Percentiles rank a stretch among this genome's conserved stretches.
phyloP scores from a whole-genome alignment of 2,888 invertebrate species.

The Flexamia atlantica region DNA sequence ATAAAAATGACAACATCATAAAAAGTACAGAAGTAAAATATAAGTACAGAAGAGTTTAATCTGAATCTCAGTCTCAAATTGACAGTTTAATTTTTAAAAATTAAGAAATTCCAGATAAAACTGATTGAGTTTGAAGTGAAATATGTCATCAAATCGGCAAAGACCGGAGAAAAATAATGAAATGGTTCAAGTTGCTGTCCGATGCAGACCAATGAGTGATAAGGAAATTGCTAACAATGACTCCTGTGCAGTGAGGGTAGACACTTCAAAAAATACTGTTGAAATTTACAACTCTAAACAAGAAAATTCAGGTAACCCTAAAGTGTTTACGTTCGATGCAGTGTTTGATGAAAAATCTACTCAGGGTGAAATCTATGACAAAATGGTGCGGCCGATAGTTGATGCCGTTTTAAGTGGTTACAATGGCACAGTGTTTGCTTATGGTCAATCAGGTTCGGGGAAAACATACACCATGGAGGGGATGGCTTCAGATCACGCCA shows the following conservation, averaged over 20 bases:
- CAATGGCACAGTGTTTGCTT: slow-evolving; percentile 99
- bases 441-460: slow-evolving; percentile 99
- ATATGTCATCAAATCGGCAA: neutral
- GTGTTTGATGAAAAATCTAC: slow-evolving; percentile 95
- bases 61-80: too few species aligned
- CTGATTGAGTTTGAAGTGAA: neutral
- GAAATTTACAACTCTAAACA: slow-evolving; percentile 92
- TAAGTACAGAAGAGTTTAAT: too few species aligned
- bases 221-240: slow-evolving; percentile 82
- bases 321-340: slow-evolving; percentile 97
- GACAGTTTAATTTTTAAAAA: too few species aligned
- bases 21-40: too few species aligned
- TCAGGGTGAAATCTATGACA: slow-evolving; percentile 96
- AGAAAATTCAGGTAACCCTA: slow-evolving; percentile 82
- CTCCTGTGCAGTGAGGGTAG: slow-evolving; percentile 4
- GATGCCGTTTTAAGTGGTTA: slow-evolving; percentile 98
- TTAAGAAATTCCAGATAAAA: neutral
- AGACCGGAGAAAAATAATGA: slow-evolving; percentile 60
- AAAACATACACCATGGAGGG: slow-evolving; percentile 85
- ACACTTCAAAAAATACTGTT: slow-evolving; percentile 77
- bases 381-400: slow-evolving; percentile 96
- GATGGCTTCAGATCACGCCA: slow-evolving; percentile 72
- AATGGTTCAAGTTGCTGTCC: slow-evolving; percentile 90
- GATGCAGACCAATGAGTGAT: slow-evolving; percentile 96
- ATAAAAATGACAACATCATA: too few species aligned